These are phyloP conservation scores for Eledona agricola DNA, from an alignment of 2,888 invertebrate genomes.

Conservation along the genomic window DNA sequence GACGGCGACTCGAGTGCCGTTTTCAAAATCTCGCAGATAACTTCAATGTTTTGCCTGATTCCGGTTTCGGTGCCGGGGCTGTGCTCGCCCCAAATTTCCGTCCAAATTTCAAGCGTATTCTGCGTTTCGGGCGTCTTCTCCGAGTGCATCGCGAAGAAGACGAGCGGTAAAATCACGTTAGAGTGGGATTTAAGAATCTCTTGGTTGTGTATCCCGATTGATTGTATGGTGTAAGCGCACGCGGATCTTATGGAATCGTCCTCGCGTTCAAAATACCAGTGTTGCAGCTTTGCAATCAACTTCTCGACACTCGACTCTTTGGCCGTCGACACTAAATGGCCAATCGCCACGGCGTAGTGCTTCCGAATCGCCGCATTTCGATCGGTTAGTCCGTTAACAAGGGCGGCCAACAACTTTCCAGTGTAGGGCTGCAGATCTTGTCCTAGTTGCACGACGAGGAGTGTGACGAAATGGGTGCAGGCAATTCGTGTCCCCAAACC, in stretches of 20 bases:
- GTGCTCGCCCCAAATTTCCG: conserved; percentile 89
- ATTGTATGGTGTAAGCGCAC: conserved; percentile 78
- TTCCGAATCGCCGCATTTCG: conserved; percentile 85
- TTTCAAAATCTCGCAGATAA: conserved; percentile 76
- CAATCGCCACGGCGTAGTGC: conserved; percentile 84
- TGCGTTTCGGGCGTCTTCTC: conserved; percentile 73
- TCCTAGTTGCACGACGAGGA: conserved; percentile 67
- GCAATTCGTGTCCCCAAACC: conserved; percentile 87
- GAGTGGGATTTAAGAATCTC: conserved; percentile 84
- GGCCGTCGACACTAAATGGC: conserved; percentile 82
- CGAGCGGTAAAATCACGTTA: conserved; percentile 78
- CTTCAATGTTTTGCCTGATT: conserved; percentile 77
- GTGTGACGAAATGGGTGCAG: conserved; percentile 79
- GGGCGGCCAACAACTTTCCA: conserved; percentile 68
- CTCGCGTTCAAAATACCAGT: conserved; percentile 75
- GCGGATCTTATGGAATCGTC: conserved; percentile 80
- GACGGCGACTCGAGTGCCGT: conserved; percentile 81
- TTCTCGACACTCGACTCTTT: conserved; percentile 78
- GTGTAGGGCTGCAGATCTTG: conserved; percentile 69
- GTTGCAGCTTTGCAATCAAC: conserved; percentile 69
- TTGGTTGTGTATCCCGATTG: conserved; percentile 83
- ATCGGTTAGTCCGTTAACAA: conserved; percentile 83
- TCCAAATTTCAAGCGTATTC: conserved; percentile 78
- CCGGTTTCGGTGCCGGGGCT: conserved; percentile 89
- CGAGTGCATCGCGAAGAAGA: conserved; percentile 91